Percentiles rank a stretch among this genome's conserved stretches.
Evolutionary conservation across 2,888 invertebrate genomes (phyloP).

Genomic region (Platycheirus albimanus): DNA sequence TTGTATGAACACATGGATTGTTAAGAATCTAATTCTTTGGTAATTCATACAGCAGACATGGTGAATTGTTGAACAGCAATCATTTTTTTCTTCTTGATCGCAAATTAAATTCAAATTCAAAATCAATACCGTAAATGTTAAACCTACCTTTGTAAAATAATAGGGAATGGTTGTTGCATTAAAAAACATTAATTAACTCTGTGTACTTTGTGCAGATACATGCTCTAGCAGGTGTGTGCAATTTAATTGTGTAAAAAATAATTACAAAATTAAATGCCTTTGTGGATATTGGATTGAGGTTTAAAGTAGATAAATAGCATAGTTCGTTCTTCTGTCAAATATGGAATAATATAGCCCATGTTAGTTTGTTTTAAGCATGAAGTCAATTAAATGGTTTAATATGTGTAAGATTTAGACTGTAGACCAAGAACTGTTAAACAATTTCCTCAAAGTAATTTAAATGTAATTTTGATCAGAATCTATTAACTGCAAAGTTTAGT

Average conservation of each 20-base stretch:
- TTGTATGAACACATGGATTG: conserved; percentile 24
- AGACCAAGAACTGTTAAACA: too few species aligned
- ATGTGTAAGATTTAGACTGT: too few species aligned
- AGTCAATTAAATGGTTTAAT: too few species aligned
- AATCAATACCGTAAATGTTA: conserved; percentile 25
- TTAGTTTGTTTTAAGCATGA: too few species aligned
- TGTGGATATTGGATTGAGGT: conserved; percentile 14
- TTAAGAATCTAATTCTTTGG: conserved; percentile 45
- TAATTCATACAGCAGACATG: conserved; percentile 30
- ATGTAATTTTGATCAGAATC: too few species aligned
- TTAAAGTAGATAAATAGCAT: neutral
- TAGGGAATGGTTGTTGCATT: neutral
- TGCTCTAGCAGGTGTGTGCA: conserved; percentile 21
- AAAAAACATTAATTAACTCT: conserved; percentile 25
- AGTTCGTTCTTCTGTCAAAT: too few species aligned
- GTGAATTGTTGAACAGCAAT: neutral
- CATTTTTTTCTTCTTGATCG: conserved; percentile 1
- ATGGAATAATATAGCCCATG: too few species aligned
- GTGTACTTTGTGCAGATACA: neutral
- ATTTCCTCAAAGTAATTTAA: too few species aligned
- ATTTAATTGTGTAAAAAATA: conserved; percentile 21
- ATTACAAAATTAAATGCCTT: conserved; percentile 22
- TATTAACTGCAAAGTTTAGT: too few species aligned
- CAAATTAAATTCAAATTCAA: conserved; percentile 41
- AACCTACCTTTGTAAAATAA: neutral